phyloP scores from a whole-genome alignment of 30 jellyfish, hydroid and myxozoan species.

The Morbakka virulenta region DNA sequence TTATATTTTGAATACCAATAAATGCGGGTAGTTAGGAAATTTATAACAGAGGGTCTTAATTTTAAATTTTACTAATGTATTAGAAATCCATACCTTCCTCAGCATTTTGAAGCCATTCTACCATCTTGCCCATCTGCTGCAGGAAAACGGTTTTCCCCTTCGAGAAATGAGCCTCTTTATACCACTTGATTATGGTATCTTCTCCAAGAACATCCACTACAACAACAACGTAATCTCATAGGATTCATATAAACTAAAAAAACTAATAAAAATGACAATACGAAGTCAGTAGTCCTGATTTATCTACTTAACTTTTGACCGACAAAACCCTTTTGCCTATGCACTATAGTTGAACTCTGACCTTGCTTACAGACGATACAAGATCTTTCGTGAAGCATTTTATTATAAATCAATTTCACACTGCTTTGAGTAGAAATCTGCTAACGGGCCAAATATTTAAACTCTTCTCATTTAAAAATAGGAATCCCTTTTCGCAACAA shows the following conservation, averaged over 20 bases:
- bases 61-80: too few relatives aligned
- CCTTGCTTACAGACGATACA: too few relatives aligned
- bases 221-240: not conserved
- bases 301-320: too few relatives aligned
- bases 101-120: constrained; percentile 93
- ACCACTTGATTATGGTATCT: constrained; percentile 94
- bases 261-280: not conserved
- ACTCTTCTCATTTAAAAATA: too few relatives aligned
- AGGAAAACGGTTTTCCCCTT: constrained; percentile 93
- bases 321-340: too few relatives aligned
- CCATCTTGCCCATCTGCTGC: constrained; percentile 97
- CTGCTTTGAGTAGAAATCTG: not conserved
- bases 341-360: too few relatives aligned
- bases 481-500: too few relatives aligned
- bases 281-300: not conserved
- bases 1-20: too few relatives aligned
- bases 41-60: too few relatives aligned
- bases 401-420: not conserved
- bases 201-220: constrained; percentile 96
- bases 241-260: not conserved
- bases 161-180: constrained; percentile 69
- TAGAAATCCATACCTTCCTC: constrained; percentile 93
- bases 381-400: not conserved
- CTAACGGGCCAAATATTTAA: too few relatives aligned
- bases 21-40: too few relatives aligned